Base-by-base conservation (phyloP, 2,888 invertebrate species). In the Trachelus troglodyta region DNA sequence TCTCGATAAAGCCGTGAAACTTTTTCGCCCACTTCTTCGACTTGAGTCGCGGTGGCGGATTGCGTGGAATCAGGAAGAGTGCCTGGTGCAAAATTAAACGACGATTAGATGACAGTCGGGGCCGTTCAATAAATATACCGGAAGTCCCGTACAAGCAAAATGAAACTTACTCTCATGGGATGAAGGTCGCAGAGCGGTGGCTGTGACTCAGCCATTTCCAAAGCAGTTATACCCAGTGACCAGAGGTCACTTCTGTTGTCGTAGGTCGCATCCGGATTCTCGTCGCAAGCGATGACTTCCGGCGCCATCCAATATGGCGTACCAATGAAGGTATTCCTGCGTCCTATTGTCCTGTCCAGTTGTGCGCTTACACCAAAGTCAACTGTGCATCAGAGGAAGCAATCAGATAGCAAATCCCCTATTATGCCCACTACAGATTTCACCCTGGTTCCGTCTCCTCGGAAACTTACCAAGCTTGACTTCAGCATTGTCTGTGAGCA, bases 121-220 rank as follows among this genome's bases (percentile, higher is more conserved):
- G 6, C 6, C 4, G 23, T 23, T 40, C 1, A 40, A 23, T 0
- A 23, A 40, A 56, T 23, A 23, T 9, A 56, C 56, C 56, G 56
- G 9, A 56, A 56, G 56, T 15, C 2, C 56, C 9, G 23, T 56
- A 56, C 9, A 9, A 6, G 6, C 11, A 12, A 56, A 37, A n/a
- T 9, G 76, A 73, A 31, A 86, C 89, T 87, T 78, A 90, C 90
- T 89, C 99, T 94, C 99, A 99, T 99, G 34, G 99, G 99, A 94
- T 99, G 99, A 92, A 99, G 95, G 94, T 99, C 99, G 93, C 99
- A 99, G 80, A 99, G 94, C 69, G 99, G 99, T 82, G 99, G 99
- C 93, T 99, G 98, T 88, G 98, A 98, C 93, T 99, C 99, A 79
- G 99, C 99, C 99, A 99, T 99, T 94, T 99, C 99, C 83, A 99